phyloP scores from a whole-genome alignment of 2,888 invertebrate genomes.

The Eucera pruinosa region DNA sequence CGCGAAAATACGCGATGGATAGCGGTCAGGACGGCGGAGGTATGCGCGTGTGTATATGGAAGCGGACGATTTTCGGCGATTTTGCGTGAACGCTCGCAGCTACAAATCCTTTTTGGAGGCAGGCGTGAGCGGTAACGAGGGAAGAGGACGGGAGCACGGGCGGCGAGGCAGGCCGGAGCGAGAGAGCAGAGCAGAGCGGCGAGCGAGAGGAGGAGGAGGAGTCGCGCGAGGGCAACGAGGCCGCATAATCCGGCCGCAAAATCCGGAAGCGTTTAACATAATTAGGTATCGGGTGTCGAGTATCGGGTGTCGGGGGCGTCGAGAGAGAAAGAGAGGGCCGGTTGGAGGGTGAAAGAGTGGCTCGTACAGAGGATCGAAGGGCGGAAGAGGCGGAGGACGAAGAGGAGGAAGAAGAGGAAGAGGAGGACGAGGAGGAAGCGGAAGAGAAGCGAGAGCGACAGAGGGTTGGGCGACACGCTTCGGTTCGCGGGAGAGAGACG shows the following conservation, averaged over 20 bases:
- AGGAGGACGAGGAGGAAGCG: too few relatives aligned
- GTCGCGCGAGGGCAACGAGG: conserved; percentile 66
- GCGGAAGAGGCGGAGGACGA: conserved; percentile 23
- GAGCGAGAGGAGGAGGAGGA: conserved; percentile 24
- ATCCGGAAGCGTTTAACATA: conserved; percentile 84
- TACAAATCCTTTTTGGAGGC: conserved; percentile 62
- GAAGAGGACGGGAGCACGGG: conserved; percentile 8
- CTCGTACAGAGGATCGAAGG: conserved; percentile 34
- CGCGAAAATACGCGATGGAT: background rate
- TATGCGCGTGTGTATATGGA: too few relatives aligned
- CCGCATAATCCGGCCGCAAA: conserved; percentile 81
- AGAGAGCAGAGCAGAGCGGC: conserved; percentile 14
- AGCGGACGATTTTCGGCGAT: conserved; percentile 49
- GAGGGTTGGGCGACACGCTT: conserved; percentile 60
- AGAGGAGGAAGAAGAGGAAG: too few relatives aligned
- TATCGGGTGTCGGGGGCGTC: conserved; percentile 73
- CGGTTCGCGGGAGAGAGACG: conserved; percentile 52
- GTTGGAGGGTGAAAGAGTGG: conserved; percentile 52
- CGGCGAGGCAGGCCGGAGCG: background rate
- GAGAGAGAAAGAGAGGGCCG: conserved; percentile 55
- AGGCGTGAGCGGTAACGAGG: conserved; percentile 25
- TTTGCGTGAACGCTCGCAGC: conserved; percentile 38
- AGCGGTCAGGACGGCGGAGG: too few relatives aligned
- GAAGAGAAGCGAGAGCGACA: too few relatives aligned
- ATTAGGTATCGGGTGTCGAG: conserved; percentile 83